A percentile compares a stretch with the other conserved stretches of the same genome.
Evolutionary conservation across 2,888 invertebrate genomes (phyloP).

Genomic region (Lochmaea crataegi): DNA sequence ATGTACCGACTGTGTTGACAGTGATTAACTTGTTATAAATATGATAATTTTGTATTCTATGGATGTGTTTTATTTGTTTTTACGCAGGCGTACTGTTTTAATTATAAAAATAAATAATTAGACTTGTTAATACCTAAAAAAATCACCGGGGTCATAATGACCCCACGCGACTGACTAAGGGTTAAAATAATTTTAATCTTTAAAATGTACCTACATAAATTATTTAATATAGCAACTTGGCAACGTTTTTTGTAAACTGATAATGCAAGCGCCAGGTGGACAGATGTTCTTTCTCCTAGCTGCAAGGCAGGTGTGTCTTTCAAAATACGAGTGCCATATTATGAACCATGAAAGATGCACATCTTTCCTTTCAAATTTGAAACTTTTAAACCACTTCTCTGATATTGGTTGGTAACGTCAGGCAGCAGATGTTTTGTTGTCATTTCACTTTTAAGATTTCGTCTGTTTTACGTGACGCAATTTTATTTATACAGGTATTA

Average conservation of each 20-base stretch:
- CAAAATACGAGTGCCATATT: slow-evolving; percentile 28
- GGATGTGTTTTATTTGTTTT: no score
- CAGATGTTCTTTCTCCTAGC: slow-evolving; percentile 19
- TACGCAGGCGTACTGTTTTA: no score
- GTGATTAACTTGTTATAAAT: no score
- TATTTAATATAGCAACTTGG: background rate
- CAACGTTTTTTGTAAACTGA: background rate
- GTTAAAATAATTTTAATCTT: no score
- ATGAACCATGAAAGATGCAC: slow-evolving; percentile 23
- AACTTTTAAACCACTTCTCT: slow-evolving; percentile 28
- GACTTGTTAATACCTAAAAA: no score
- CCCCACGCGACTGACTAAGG: no score
- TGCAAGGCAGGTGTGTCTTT: slow-evolving; percentile 27
- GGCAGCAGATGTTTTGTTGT: slow-evolving; percentile 25
- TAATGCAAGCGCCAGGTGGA: slow-evolving; percentile 19
- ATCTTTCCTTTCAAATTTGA: slow-evolving; percentile 28
- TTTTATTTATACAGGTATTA: slow-evolving; percentile 1
- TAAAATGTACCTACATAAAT: background rate
- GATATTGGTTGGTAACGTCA: slow-evolving; percentile 5
- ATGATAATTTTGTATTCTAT: no score
- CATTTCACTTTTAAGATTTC: slow-evolving; percentile 30
- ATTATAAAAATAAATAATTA: no score
- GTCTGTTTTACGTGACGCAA: background rate
- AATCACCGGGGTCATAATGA: no score
- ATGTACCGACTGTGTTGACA: no score